phyloP scores from a whole-genome alignment of 2,888 invertebrate genomes.

The Agriotes lineatus region DNA sequence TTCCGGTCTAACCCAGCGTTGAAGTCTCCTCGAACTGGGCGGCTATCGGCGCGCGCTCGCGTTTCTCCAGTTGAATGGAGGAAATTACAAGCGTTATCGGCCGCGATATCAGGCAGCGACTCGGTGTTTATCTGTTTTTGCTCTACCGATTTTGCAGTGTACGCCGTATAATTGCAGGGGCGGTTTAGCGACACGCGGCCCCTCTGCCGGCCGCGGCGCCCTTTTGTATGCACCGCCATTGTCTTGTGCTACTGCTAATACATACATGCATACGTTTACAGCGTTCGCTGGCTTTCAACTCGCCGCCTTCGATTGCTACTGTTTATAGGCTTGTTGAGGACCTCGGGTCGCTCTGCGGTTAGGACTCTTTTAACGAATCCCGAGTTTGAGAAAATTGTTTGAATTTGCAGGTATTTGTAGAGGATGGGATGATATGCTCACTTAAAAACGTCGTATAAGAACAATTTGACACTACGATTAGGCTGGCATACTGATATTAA shows the following conservation, averaged over 20 bases:
- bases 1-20: constrained; percentile 18
- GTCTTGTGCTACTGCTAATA: constrained; percentile 50
- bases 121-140: constrained; percentile 35
- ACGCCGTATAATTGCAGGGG: constrained; percentile 39
- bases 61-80: constrained; percentile 34
- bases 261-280: constrained; percentile 52
- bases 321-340: too few relatives aligned
- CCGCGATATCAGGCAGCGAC: constrained; percentile 30
- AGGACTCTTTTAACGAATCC: too few relatives aligned
- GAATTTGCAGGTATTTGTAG: too few relatives aligned
- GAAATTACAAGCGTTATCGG: constrained; percentile 39
- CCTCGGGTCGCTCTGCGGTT: too few relatives aligned
- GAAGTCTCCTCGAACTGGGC: constrained; percentile 20
- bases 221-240: constrained; percentile 50
- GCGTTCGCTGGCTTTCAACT: constrained; percentile 48
- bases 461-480: too few relatives aligned
- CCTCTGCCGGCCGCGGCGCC: constrained; percentile 41
- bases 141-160: constrained; percentile 24
- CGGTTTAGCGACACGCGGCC: constrained; percentile 43
- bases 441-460: too few relatives aligned
- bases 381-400: too few relatives aligned
- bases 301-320: constrained; percentile 51
- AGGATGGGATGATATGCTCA: too few relatives aligned
- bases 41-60: constrained; percentile 13
- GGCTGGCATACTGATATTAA: too few relatives aligned